Base-by-base conservation (phyloP, 2,797 vertebrate species). In the Rachycentron canadum region DNA sequence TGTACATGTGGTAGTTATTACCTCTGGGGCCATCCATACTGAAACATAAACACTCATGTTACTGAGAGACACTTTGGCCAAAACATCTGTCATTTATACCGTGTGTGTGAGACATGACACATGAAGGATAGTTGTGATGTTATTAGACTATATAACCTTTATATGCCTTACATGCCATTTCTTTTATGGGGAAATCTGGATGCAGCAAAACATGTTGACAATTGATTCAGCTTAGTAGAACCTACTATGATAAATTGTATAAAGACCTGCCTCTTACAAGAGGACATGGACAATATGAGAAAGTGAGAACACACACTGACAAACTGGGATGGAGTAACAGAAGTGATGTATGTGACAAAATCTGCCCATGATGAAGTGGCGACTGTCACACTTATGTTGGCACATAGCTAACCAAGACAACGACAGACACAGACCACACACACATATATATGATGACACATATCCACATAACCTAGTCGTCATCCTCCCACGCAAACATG, bases 281-380 rank as follows among this genome's bases (percentile, higher is more conserved):
- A 64, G 69, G 45, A 76, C 52, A 19, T 45, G 73, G 77, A 85
- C 64, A 71, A 85, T 57, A 87, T 76, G 68, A 81, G 76, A 80
- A 60, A 61, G 76, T 77, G 57, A 69, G 80, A 81, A 89, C 76
- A 76, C 75, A 60, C 61, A 52, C 72, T 66, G 83, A 84, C 82
- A 79, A 75, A 78, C 47, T 53, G 58, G 77, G 69, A 67, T 57
- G n/a, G 21, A 83, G 56, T 23, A 66, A 78, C 67, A 78, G 75
- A 6, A 49, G 81, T 80, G 88, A 90, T 87, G 83, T 85, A 79
- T 89, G 86, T 83, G 86, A 83, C 85, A 83, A 82, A 64, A 73
- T 78, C 81, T 79, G 81, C 73, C 81, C 71, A 74, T 88, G 86
- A 93, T 89, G 81, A 91, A 86, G 91, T 83, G 91, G 58, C 23